Percentiles rank a stretch among this genome's conserved stretches.
phyloP scores from a whole-genome alignment of 2,888 invertebrate genomes.

The Prosapia bicincta region DNA sequence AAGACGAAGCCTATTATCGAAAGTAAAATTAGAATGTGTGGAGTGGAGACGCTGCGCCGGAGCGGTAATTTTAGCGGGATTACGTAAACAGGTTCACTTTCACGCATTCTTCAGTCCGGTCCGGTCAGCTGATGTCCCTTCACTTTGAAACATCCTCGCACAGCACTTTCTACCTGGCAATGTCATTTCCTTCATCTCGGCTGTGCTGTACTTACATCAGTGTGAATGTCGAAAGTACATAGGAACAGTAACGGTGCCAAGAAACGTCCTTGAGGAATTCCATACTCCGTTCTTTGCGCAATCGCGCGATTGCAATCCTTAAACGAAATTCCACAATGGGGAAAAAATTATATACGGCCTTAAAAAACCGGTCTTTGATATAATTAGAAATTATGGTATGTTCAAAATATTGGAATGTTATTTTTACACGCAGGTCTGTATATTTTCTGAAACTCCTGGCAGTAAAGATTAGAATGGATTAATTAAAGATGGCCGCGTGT shows the following conservation, averaged over 20 bases:
- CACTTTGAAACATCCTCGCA: neutral
- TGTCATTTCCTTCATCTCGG: slow-evolving; percentile 1
- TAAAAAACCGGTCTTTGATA: no score
- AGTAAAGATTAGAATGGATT: no score
- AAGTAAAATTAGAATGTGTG: neutral
- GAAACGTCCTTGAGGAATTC: neutral
- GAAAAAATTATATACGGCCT: no score
- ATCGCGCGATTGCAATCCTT: no score
- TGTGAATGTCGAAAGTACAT: neutral
- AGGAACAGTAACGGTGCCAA: neutral
- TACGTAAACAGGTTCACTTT: neutral
- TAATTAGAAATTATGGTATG: no score
- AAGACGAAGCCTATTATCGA: neutral
- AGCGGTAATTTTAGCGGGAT: neutral
- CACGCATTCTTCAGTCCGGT: neutral
- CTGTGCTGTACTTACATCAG: neutral
- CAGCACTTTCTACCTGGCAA: neutral
- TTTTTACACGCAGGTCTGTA: no score
- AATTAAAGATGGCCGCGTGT: no score
- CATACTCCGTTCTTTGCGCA: no score
- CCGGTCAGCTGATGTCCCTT: neutral
- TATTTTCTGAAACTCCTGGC: no score
- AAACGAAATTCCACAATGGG: no score
- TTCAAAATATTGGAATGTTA: no score
- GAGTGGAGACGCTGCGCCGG: neutral